Evolutionary conservation across 2,113 vertebrate genomes (phyloP).

Genomic region (Albula goreensis): DNA sequence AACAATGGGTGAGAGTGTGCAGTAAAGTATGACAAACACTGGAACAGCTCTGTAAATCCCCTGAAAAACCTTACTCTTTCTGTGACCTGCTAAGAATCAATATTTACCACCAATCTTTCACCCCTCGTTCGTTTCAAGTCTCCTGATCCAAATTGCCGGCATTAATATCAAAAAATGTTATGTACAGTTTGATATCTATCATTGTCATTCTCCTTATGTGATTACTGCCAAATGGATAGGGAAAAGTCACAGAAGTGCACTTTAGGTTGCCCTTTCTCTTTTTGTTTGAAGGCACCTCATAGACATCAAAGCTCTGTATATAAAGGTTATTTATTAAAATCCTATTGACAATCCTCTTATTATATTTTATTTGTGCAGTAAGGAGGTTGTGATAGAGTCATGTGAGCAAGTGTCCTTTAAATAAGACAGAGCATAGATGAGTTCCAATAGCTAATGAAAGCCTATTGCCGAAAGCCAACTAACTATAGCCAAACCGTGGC

Average conservation of each 20-base stretch:
- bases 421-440: not conserved
- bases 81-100: not conserved
- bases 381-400: too few relatives aligned
- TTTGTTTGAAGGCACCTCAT: too few relatives aligned
- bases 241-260: not conserved
- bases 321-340: too few relatives aligned
- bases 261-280: not conserved
- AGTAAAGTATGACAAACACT: not conserved
- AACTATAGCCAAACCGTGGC: too few relatives aligned
- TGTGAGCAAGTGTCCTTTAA: not conserved
- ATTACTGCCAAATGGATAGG: not conserved
- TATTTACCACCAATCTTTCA: not conserved
- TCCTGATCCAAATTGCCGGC: too few relatives aligned
- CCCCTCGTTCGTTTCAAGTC: not conserved
- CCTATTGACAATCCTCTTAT: too few relatives aligned
- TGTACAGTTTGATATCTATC: not conserved
- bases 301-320: too few relatives aligned
- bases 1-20: not conserved
- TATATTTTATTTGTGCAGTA: too few relatives aligned
- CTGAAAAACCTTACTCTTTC: not conserved
- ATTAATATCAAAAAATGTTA: not conserved
- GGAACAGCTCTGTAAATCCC: not conserved
- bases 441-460: not conserved
- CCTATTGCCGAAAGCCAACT: not conserved
- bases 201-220: not conserved